These are phyloP conservation scores for Beris chalybata DNA, from an alignment of 2,888 invertebrate genomes.

Conservation along the genomic window DNA sequence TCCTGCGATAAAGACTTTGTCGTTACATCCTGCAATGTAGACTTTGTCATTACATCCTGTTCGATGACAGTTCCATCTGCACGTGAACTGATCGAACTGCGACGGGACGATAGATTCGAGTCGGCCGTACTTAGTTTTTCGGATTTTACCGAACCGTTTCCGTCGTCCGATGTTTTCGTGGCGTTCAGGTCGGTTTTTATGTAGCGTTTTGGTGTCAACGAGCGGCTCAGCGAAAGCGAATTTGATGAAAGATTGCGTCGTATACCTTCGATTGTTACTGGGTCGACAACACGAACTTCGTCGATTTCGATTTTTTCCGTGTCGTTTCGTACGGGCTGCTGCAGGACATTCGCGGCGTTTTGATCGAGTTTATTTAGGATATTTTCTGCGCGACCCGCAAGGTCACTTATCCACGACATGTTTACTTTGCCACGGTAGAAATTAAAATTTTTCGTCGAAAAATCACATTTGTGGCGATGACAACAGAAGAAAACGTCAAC, in stretches of 20 bases:
- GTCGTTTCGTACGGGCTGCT: slow-evolving; percentile 53
- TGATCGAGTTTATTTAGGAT: slow-evolving; percentile 75
- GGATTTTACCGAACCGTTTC: slow-evolving; percentile 39
- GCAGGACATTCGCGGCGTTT: slow-evolving; percentile 69
- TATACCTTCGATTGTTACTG: slow-evolving; percentile 36
- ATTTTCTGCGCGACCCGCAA: slow-evolving; percentile 74
- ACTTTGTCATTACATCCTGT: slow-evolving; percentile 16
- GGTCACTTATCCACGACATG: slow-evolving; percentile 75
- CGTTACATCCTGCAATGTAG: neutral
- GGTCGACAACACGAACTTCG: slow-evolving; percentile 18
- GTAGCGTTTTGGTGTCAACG: slow-evolving; percentile 45
- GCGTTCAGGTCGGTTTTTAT: slow-evolving; percentile 25
- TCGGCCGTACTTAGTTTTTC: slow-evolving; percentile 39
- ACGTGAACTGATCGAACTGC: slow-evolving; percentile 42
- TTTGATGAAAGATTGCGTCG: slow-evolving; percentile 45
- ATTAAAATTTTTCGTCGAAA: no score
- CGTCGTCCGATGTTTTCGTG: slow-evolving; percentile 19
- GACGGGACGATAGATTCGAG: slow-evolving; percentile 40
- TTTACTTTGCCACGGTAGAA: no score
- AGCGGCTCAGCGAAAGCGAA: slow-evolving; percentile 45
- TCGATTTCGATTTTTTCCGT: slow-evolving; percentile 10
- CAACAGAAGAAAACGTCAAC: neutral
- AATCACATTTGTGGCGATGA: neutral
- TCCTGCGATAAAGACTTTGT: slow-evolving; percentile 1
- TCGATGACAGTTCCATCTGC: slow-evolving; percentile 35